Percentiles rank a stretch among this genome's conserved stretches.
Conservation (phyloP, 1,140 invertebrate genomes). For the Sarcophaga peregrina region DNA sequence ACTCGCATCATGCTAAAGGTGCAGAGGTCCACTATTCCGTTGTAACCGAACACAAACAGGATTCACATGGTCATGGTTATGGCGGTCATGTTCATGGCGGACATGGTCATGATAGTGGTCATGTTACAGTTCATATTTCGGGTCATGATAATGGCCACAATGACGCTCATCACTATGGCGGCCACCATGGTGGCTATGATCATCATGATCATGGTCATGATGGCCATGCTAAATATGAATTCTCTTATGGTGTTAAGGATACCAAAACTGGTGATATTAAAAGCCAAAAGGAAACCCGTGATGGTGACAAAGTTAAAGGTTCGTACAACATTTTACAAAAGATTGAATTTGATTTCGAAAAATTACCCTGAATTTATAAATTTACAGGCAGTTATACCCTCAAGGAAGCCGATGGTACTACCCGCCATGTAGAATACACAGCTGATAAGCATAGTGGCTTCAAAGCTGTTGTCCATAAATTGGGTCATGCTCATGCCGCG, state of each 20-base stretch:
- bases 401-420: conserved; percentile 71
- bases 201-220: background rate
- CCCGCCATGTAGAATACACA: conserved; percentile 70
- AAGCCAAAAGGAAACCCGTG: conserved; percentile 72
- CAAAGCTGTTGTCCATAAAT: conserved; percentile 68
- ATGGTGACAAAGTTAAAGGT: conserved; percentile 69
- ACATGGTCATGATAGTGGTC: background rate
- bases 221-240: no score
- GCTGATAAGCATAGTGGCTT: conserved; percentile 69
- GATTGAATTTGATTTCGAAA: no score
- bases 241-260: conserved; percentile 74
- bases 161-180: background rate
- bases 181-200: background rate
- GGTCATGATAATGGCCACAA: no score
- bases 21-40: no score
- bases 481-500: background rate
- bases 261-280: conserved; percentile 78
- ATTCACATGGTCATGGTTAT: background rate
- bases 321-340: no score
- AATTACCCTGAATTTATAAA: no score
- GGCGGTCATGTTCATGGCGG: background rate
- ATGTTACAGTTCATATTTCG: background rate
- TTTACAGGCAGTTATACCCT: conserved; percentile 69
- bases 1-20: no score
- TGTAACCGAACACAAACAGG: no score